Percentiles rank a stretch among this genome's conserved stretches.
phyloP scores from a whole-genome alignment of 2,113 vertebrate genomes.

The crab-eating macaque (Macaca fascicularis) region DNA sequence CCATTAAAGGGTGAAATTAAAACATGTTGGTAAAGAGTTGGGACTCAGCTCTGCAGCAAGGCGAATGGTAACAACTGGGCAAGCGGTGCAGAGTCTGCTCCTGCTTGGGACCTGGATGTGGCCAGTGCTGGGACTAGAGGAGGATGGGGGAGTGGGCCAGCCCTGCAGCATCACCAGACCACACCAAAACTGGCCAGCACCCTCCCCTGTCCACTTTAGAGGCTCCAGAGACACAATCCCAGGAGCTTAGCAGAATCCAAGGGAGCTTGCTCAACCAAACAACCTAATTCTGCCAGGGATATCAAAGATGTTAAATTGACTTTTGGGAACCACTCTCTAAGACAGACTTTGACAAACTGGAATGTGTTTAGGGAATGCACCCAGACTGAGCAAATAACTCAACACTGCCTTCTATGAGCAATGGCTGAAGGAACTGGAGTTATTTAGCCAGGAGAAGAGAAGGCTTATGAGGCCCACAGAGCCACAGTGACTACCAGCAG shows the following conservation, averaged over 20 bases:
- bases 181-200: fast-evolving
- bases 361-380: neutral
- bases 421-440: neutral
- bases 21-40: neutral
- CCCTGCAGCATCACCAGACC: neutral
- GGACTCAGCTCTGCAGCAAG: neutral
- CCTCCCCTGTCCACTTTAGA: neutral
- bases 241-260: neutral
- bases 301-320: neutral
- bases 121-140: neutral
- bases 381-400: neutral
- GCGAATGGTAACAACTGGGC: neutral
- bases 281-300: neutral
- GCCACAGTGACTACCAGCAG: fast-evolving
- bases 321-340: neutral
- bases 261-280: neutral
- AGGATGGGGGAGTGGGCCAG: neutral
- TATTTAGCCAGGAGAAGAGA: neutral
- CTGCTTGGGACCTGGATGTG: neutral
- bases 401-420: neutral
- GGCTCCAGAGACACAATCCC: neutral
- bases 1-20: neutral
- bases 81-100: neutral
- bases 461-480: neutral
- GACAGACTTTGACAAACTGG: neutral